A percentile compares a stretch with the other conserved stretches of the same genome.
phyloP scores from a whole-genome alignment of 2,888 invertebrate species.

The Allophyes oxyacanthae region DNA sequence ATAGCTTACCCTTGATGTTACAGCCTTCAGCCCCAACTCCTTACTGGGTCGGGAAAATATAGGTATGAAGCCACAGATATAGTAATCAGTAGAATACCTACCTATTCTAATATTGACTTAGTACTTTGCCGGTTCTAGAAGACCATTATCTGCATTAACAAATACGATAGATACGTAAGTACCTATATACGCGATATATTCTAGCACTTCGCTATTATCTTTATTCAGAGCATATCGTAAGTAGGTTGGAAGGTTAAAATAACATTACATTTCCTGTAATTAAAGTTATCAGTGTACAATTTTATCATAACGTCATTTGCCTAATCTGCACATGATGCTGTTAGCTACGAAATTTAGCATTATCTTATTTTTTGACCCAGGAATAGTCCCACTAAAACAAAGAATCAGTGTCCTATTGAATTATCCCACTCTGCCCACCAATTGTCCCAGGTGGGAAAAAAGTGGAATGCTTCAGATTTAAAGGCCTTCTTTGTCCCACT shows the following conservation, averaged over 20 bases:
- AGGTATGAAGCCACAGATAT: too few relatives aligned
- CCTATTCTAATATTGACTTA: too few relatives aligned
- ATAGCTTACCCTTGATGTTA: background rate
- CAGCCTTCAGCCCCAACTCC: background rate
- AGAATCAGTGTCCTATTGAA: too few relatives aligned
- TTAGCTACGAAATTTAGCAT: background rate
- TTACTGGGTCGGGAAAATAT: background rate
- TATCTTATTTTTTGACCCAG: background rate
- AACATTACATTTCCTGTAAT: slow-evolving; percentile 26
- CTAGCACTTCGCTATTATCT: slow-evolving; percentile 17
- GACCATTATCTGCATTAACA: too few relatives aligned
- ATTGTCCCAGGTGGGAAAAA: too few relatives aligned
- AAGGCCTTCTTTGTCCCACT: too few relatives aligned
- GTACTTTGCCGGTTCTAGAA: too few relatives aligned
- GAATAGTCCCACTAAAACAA: too few relatives aligned
- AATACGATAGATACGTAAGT: background rate
- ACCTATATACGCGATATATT: background rate
- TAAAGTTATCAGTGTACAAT: slow-evolving; percentile 11
- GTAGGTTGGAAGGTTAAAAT: slow-evolving; percentile 28
- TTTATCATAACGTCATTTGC: slow-evolving; percentile 17
- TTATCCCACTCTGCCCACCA: too few relatives aligned
- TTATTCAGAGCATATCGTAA: slow-evolving; percentile 22
- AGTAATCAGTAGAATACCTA: too few relatives aligned
- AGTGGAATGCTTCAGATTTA: too few relatives aligned
- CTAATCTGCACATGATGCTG: slow-evolving; percentile 4